A percentile compares a stretch with the other conserved stretches of the same genome.
Evolutionary conservation across 1,140 invertebrate species (phyloP).

Genomic region (Chlorops oryzae): DNA sequence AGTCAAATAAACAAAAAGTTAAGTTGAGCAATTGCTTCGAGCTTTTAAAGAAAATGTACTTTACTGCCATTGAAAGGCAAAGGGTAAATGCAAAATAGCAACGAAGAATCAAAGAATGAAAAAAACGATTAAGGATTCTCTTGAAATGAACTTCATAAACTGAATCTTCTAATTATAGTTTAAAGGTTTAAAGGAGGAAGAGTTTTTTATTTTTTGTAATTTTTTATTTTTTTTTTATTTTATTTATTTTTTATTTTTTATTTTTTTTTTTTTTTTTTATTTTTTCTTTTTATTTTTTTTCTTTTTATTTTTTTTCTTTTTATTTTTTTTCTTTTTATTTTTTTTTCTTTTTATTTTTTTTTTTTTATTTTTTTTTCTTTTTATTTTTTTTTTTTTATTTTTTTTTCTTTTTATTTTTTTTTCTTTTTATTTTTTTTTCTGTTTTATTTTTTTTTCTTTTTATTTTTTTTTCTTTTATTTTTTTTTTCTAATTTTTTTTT

Average conservation of each 20-base stretch:
- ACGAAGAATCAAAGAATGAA: too few species aligned
- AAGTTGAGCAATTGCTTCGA: too few species aligned
- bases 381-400: background rate
- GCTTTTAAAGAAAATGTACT: too few species aligned
- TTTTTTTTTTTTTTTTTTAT: background rate
- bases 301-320: background rate
- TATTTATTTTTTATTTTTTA: background rate
- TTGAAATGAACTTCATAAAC: too few species aligned
- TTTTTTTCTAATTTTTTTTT: background rate
- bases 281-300: background rate
- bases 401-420: background rate
- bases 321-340: background rate
- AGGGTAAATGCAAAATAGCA: too few species aligned
- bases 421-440: background rate
- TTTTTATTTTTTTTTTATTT: background rate
- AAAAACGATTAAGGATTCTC: too few species aligned
- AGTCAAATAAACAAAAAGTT: too few species aligned
- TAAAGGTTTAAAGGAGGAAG: too few species aligned
- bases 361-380: background rate
- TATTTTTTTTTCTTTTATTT: background rate
- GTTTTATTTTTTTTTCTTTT: background rate
- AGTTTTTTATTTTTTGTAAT: too few species aligned
- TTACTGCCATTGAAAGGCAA: too few species aligned
- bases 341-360: background rate
- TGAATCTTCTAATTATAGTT: too few species aligned